These are phyloP conservation scores for Halcyon leucocephala DNA, from an alignment of 2,797 vertebrate genomes.

Conservation along the genomic window DNA sequence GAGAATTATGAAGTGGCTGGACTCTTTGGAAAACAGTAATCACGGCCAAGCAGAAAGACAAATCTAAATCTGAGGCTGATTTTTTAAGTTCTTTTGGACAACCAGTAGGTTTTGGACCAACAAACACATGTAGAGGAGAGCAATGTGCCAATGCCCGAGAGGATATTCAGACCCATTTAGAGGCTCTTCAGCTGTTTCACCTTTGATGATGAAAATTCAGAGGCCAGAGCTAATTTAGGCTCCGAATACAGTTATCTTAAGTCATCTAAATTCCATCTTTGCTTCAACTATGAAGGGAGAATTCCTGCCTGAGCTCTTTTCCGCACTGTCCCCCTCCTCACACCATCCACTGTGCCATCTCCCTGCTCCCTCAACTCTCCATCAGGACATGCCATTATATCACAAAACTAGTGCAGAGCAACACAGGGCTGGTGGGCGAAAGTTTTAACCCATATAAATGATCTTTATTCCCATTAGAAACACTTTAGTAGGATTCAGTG, in stretches of 20 bases:
- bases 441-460: neutral
- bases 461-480: neutral
- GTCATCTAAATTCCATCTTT: neutral
- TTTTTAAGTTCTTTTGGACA: neutral
- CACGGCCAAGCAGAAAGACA: neutral
- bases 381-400: neutral
- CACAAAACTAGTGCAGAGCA: neutral
- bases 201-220: neutral
- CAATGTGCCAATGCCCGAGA: neutral
- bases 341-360: neutral
- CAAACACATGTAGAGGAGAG: neutral
- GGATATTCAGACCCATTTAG: neutral
- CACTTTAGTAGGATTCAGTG: neutral
- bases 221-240: neutral
- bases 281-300: neutral
- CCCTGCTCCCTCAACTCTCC: neutral
- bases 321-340: neutral
- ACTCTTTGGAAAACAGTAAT: neutral
- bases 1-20: neutral
- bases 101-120: neutral
- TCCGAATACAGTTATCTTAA: neutral
- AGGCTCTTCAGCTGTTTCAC: neutral
- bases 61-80: neutral
- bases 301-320: neutral
- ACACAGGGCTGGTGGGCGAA: neutral